Conservation (phyloP, 2,888 invertebrate species). For the Molorchus minor region DNA sequence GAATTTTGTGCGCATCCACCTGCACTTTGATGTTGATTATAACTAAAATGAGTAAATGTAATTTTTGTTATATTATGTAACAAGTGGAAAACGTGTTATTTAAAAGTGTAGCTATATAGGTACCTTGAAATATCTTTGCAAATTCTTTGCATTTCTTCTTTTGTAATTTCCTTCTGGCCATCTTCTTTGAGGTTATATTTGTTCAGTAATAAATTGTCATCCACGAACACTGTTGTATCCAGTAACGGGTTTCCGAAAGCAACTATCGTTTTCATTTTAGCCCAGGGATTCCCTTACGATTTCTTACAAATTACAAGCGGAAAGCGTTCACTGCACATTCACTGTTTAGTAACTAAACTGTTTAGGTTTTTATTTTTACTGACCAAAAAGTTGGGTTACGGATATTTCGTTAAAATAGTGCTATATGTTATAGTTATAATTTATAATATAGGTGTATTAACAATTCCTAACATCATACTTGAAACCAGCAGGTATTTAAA, state of each 20-base stretch:
- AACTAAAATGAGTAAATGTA: constrained; percentile 46
- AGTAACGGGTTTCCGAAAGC: constrained; percentile 63
- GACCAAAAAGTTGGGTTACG: no score
- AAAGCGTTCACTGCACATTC: no score
- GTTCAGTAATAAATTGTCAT: constrained; percentile 50
- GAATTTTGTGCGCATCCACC: constrained; percentile 67
- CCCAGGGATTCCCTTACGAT: constrained; percentile 19
- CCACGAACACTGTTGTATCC: constrained; percentile 58
- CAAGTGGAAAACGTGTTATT: neutral
- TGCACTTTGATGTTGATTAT: constrained; percentile 46
- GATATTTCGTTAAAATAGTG: no score
- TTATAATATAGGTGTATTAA: no score
- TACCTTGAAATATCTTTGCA: constrained; percentile 52
- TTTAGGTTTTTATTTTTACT: no score
- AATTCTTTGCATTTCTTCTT: constrained; percentile 51
- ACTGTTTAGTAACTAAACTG: no score
- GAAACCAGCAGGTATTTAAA: no score
- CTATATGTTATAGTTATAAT: no score
- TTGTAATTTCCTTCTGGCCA: constrained; percentile 58
- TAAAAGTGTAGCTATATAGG: constrained; percentile 11
- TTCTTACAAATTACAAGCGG: neutral
- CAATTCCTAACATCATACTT: no score
- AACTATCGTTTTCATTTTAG: constrained; percentile 51
- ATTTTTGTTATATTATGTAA: no score
- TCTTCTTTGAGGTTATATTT: constrained; percentile 60